Percentiles rank a stretch among this genome's conserved stretches.
These are phyloP conservation scores for Cephonodes hylas DNA, from an alignment of 2,888 invertebrate species.

Conservation along the genomic window DNA sequence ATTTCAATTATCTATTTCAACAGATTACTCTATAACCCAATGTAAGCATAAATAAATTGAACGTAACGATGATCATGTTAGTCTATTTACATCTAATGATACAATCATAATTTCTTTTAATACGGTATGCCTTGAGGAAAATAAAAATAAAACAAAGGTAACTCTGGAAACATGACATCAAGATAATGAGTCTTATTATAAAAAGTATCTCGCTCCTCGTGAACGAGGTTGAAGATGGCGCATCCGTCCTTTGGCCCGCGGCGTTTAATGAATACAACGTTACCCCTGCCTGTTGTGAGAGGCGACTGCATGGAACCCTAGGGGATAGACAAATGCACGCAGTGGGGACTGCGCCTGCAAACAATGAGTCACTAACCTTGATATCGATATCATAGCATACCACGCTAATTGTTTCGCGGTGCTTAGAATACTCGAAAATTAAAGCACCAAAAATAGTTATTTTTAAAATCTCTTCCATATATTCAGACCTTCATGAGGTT, in stretches of 20 bases:
- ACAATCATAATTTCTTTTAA: background rate
- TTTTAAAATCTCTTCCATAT: no score
- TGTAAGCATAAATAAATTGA: no score
- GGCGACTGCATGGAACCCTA: background rate
- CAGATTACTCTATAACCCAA: no score
- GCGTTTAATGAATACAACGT: background rate
- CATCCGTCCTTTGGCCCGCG: background rate
- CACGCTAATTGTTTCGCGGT: no score
- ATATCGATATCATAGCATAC: background rate
- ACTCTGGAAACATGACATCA: background rate
- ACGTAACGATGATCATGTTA: no score
- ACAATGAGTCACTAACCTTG: background rate
- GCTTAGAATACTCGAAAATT: no score
- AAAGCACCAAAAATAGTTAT: no score
- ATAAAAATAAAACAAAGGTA: background rate
- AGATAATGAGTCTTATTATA: background rate
- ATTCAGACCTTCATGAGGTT: no score
- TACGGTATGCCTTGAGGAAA: background rate
- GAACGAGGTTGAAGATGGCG: background rate
- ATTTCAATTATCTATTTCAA: no score
- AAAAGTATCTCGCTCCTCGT: background rate
- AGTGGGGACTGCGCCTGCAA: background rate
- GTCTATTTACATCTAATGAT: no score
- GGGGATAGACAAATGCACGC: background rate
- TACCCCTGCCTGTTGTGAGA: background rate